Conservation (phyloP, 2,797 vertebrate species). For the Miichthys miiuy region DNA sequence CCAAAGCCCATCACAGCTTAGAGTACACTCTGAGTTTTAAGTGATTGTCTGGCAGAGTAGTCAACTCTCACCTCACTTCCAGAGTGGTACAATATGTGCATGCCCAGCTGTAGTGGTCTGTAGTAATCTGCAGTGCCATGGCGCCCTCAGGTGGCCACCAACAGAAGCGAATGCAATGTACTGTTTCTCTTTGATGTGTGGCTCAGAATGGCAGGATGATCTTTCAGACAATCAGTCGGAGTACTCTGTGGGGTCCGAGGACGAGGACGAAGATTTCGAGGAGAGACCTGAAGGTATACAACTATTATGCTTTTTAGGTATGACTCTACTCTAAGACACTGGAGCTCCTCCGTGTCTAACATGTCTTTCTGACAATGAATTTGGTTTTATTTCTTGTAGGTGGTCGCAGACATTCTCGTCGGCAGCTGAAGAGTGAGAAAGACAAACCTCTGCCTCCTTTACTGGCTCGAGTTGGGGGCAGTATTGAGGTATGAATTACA, state of each 20-base stretch:
- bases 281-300: conserved; percentile 93
- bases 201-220: conserved; percentile 97
- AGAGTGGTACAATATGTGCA: conserved; percentile 51
- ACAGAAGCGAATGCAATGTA: conserved; percentile 81
- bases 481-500: conserved; percentile 90
- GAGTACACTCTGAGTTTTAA: conserved; percentile 65
- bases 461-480: conserved; percentile 95
- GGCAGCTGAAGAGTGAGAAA: conserved; percentile 94
- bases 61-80: conserved; percentile 49
- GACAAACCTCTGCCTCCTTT: conserved; percentile 97
- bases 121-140: conserved; percentile 79
- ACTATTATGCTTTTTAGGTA: not conserved
- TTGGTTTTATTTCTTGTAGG: conserved; percentile 78
- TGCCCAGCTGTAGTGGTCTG: conserved; percentile 72
- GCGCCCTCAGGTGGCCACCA: conserved; percentile 79
- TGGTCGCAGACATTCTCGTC: conserved; percentile 94
- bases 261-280: conserved; percentile 99
- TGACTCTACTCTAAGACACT: not conserved
- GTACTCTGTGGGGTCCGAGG: conserved; percentile 98
- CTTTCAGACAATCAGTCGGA: conserved; percentile 99
- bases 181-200: conserved; percentile 85
- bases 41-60: conserved; percentile 56
- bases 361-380: not conserved
- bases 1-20: conserved; percentile 37
- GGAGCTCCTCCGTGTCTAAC: too few relatives aligned